A percentile compares a stretch with the other conserved stretches of the same genome.
Evolutionary conservation across 2,888 invertebrate species (phyloP).

Genomic region (Mantis religiosa): DNA sequence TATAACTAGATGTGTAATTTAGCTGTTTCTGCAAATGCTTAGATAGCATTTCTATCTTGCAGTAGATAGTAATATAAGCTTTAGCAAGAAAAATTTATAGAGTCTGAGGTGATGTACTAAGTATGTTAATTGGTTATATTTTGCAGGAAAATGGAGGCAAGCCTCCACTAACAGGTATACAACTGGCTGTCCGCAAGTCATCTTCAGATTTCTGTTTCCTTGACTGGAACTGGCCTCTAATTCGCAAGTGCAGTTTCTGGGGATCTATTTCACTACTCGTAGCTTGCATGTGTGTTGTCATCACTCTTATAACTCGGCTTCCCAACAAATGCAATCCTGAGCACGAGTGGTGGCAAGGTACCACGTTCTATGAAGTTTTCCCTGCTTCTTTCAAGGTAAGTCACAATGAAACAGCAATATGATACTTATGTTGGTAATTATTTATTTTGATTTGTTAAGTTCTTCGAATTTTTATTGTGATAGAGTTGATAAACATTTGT

Average conservation of each 20-base stretch:
- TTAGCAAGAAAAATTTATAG: too few species aligned
- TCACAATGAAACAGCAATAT: too few species aligned
- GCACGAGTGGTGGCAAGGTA: slow-evolving; percentile 77
- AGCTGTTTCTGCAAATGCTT: too few species aligned
- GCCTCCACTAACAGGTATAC: slow-evolving; percentile 45
- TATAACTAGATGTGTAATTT: too few species aligned
- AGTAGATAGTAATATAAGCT: too few species aligned
- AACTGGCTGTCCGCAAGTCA: slow-evolving; percentile 44
- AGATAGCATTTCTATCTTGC: too few species aligned
- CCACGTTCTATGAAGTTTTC: slow-evolving; percentile 79
- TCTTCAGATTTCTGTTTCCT: slow-evolving; percentile 54
- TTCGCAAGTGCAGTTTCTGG: slow-evolving; percentile 69
- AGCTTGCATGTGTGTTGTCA: slow-evolving; percentile 67
- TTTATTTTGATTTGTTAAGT: too few species aligned
- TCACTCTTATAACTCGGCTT: slow-evolving; percentile 67
- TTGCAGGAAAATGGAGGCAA: slow-evolving; percentile 48
- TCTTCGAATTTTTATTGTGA: too few species aligned
- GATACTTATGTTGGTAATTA: too few species aligned
- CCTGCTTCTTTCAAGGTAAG: slow-evolving; percentile 70
- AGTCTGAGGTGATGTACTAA: background rate
- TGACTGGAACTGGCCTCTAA: slow-evolving; percentile 77
- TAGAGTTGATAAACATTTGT: too few species aligned
- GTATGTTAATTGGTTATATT: slow-evolving; percentile 31
- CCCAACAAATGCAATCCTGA: slow-evolving; percentile 45
- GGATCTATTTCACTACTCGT: slow-evolving; percentile 66